These are phyloP conservation scores for Corynorhinus townsendii DNA, from an alignment of 2,113 vertebrate species.

Conservation along the genomic window DNA sequence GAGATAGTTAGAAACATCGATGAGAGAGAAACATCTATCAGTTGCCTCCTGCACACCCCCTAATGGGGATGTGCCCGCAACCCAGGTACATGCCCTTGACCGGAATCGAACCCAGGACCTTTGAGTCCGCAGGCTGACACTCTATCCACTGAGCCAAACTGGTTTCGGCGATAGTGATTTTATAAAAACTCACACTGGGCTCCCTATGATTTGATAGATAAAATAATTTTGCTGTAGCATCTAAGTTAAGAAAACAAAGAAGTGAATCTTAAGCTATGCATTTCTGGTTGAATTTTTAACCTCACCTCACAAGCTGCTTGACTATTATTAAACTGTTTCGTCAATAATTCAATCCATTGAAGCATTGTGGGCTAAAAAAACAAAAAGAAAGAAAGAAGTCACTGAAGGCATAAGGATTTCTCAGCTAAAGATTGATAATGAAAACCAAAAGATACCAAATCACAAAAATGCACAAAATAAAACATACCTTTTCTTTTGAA, in stretches of 20 bases:
- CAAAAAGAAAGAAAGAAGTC: neutral
- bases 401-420: conserved; percentile 24
- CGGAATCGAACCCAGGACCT: too few species aligned
- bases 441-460: neutral
- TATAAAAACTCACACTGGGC: neutral
- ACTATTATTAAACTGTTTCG: conserved; percentile 99
- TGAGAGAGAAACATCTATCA: too few species aligned
- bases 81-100: too few species aligned
- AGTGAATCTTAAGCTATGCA: neutral
- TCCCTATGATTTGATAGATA: neutral
- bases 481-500: conserved; percentile 97
- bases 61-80: too few species aligned
- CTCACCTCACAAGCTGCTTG: conserved; percentile 98
- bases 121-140: too few species aligned
- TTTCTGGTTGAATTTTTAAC: conserved; percentile 64
- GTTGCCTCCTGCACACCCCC: too few species aligned
- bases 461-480: neutral
- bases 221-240: neutral
- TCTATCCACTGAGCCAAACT: too few species aligned
- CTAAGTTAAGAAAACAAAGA: neutral
- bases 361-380: conserved; percentile 95
- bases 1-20: too few species aligned
- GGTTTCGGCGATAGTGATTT: conserved; percentile 11
- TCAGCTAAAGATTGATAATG: neutral
- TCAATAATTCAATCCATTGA: conserved; percentile 99